phyloP scores from a whole-genome alignment of 2,888 invertebrate genomes.

The Drosophila merina region DNA sequence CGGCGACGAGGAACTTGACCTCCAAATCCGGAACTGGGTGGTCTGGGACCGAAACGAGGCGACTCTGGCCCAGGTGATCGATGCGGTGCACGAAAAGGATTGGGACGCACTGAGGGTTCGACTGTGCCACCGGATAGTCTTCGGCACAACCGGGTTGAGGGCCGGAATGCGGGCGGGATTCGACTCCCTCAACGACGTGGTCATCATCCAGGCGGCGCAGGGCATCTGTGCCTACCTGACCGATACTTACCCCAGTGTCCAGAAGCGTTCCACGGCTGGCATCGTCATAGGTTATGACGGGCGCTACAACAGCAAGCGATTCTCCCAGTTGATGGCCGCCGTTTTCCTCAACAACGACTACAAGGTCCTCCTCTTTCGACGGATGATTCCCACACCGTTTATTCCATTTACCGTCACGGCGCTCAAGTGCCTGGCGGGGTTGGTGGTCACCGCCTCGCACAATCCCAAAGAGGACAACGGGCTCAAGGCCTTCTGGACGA shows the following conservation, averaged over 20 bases:
- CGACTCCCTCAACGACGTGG: constrained; percentile 97
- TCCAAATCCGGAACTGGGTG: constrained; percentile 90
- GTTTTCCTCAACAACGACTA: constrained; percentile 91
- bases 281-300: constrained; percentile 97
- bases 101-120: constrained; percentile 86
- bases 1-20: constrained; percentile 85
- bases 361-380: constrained; percentile 92
- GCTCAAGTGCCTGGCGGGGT: constrained; percentile 91
- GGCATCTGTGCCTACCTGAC: constrained; percentile 92
- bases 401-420: constrained; percentile 93
- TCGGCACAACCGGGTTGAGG: constrained; percentile 97
- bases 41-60: constrained; percentile 90
- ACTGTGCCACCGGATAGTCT: constrained; percentile 89
- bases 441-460: constrained; percentile 97
- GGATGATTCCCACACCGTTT: constrained; percentile 95
- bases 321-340: constrained; percentile 90
- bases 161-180: constrained; percentile 97
- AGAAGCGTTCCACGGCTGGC: constrained; percentile 87
- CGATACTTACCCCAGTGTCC: constrained; percentile 85
- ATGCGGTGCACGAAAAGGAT: constrained; percentile 86
- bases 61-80: constrained; percentile 87
- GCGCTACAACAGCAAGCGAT: constrained; percentile 95
- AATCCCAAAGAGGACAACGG: constrained; percentile 98
- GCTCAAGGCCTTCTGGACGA: constrained; percentile 98
- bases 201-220: constrained; percentile 97